These are phyloP conservation scores for Carcina quercana DNA, from an alignment of 2,888 invertebrate genomes.

Conservation along the genomic window DNA sequence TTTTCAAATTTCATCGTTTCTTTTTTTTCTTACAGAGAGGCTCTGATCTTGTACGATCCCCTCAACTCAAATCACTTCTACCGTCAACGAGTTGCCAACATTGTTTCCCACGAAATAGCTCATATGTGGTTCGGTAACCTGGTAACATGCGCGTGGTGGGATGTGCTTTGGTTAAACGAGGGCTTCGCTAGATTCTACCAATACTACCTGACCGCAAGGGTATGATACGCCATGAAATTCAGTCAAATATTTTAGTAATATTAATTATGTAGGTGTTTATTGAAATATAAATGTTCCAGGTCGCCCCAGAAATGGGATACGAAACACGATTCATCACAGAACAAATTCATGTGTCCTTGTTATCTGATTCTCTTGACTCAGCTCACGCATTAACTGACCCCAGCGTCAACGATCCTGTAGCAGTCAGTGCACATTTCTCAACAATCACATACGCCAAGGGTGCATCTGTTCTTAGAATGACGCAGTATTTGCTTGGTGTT, in stretches of 20 bases:
- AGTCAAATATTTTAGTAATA: neutral
- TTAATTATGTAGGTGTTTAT: neutral
- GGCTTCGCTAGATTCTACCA: slow-evolving; percentile 83
- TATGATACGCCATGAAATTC: too few relatives aligned
- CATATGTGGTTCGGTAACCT: slow-evolving; percentile 90
- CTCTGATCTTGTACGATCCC: slow-evolving; percentile 68
- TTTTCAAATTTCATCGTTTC: too few relatives aligned
- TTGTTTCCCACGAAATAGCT: slow-evolving; percentile 84
- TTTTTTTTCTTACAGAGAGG: slow-evolving; percentile 78
- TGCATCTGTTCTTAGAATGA: slow-evolving; percentile 78
- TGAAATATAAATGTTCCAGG: slow-evolving; percentile 25
- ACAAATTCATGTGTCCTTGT: slow-evolving; percentile 78
- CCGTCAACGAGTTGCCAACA: slow-evolving; percentile 77
- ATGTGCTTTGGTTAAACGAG: slow-evolving; percentile 81
- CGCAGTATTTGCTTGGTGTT: slow-evolving; percentile 75
- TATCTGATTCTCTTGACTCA: slow-evolving; percentile 68
- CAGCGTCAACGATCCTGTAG: slow-evolving; percentile 68
- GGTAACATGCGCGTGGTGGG: slow-evolving; percentile 85
- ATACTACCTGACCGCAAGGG: slow-evolving; percentile 74
- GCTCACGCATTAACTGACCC: slow-evolving; percentile 76
- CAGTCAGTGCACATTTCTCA: slow-evolving; percentile 77
- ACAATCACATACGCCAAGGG: slow-evolving; percentile 82
- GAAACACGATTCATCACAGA: slow-evolving; percentile 77
- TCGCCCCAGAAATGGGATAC: slow-evolving; percentile 45
- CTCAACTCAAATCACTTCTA: slow-evolving; percentile 67